These are phyloP conservation scores for Gymnocephalus cernua DNA, from an alignment of 2,113 vertebrate species.

Conservation along the genomic window DNA sequence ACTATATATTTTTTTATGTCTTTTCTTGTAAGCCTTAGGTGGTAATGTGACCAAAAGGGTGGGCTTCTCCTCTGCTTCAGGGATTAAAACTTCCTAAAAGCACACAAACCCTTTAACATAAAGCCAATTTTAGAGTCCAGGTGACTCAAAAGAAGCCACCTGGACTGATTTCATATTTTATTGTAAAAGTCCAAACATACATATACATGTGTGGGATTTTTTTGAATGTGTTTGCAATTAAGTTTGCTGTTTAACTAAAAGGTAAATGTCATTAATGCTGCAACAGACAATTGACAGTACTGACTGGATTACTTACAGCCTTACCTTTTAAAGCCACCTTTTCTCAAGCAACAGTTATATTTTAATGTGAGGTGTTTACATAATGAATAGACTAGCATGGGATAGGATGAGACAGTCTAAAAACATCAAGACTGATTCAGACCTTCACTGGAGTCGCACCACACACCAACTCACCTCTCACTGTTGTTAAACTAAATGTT, in stretches of 20 bases:
- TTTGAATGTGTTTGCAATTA: slow-evolving; percentile 23
- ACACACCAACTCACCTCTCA: neutral
- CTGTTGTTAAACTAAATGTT: neutral
- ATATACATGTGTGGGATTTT: slow-evolving; percentile 2
- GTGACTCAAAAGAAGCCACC: slow-evolving; percentile 31
- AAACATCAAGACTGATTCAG: slow-evolving; percentile 19
- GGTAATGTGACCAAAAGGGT: slow-evolving; percentile 59
- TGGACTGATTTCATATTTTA: slow-evolving; percentile 30
- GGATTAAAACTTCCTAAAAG: slow-evolving; percentile 35
- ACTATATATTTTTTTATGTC: neutral
- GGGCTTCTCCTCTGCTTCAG: slow-evolving; percentile 15
- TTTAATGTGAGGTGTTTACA: slow-evolving; percentile 43
- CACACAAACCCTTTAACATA: slow-evolving; percentile 4
- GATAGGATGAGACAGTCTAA: slow-evolving; percentile 9
- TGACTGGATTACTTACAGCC: slow-evolving; percentile 6
- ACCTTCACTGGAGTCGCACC: slow-evolving; percentile 5
- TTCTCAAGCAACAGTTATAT: slow-evolving; percentile 33
- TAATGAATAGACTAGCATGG: slow-evolving; percentile 6
- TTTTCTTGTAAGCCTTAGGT: slow-evolving; percentile 28
- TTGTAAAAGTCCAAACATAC: slow-evolving; percentile 19
- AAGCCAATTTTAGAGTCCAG: slow-evolving; percentile 19
- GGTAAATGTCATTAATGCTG: slow-evolving; percentile 21
- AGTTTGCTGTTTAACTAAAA: slow-evolving; percentile 10
- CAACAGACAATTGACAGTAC: slow-evolving; percentile 15
- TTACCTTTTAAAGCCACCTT: slow-evolving; percentile 7